These are phyloP conservation scores for Cloeon dipterum DNA, from an alignment of 2,888 invertebrate genomes.

Conservation along the genomic window DNA sequence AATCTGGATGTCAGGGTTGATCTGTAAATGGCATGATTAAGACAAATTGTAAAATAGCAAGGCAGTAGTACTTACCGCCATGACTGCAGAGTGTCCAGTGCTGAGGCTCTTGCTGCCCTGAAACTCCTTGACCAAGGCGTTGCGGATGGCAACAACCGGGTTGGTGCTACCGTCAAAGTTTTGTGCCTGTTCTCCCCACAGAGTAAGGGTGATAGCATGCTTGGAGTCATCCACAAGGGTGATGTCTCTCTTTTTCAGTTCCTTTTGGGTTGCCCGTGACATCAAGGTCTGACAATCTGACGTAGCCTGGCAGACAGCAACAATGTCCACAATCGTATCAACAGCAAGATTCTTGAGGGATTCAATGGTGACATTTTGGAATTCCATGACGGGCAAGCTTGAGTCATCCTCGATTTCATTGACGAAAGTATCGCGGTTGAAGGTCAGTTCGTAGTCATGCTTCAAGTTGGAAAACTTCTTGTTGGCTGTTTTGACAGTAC, in stretches of 20 bases:
- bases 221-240: constrained; percentile 66
- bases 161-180: constrained; percentile 51
- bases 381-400: constrained; percentile 52
- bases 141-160: constrained; percentile 71
- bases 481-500: constrained; percentile 77
- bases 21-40: no score
- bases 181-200: constrained; percentile 83
- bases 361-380: constrained; percentile 51
- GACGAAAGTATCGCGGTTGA: constrained; percentile 45
- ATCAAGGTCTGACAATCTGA: constrained; percentile 49
- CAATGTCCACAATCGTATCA: constrained; percentile 53
- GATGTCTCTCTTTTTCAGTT: constrained; percentile 75
- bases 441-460: constrained; percentile 92
- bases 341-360: constrained; percentile 40
- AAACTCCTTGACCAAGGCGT: constrained; percentile 66
- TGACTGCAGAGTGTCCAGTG: no score
- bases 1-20: no score
- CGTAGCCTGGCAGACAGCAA: constrained; percentile 61
- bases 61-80: not conserved
- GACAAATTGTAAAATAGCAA: no score
- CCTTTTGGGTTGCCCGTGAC: constrained; percentile 49
- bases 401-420: constrained; percentile 23
- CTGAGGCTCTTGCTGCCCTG: constrained; percentile 49
- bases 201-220: constrained; percentile 48
- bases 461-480: constrained; percentile 62